Evolutionary conservation across 2,888 invertebrate genomes (phyloP).

Genomic region (Synergus gifuensis): DNA sequence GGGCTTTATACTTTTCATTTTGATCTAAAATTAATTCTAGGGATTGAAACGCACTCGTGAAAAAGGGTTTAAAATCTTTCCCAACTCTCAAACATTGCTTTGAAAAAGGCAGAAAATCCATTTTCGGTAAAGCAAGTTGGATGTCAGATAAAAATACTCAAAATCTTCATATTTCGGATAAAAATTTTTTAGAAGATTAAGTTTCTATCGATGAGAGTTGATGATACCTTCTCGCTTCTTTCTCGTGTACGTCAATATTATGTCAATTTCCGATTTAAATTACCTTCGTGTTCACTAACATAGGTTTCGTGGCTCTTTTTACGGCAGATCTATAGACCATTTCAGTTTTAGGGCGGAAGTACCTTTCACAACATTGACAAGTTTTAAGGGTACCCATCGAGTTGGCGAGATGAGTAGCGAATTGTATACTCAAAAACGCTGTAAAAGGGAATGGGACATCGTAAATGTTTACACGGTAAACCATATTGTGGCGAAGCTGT

Average conservation of each 20-base stretch:
- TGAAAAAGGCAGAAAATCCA: background rate
- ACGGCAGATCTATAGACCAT: background rate
- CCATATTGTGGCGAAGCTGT: background rate
- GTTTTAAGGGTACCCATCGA: slow-evolving; percentile 24
- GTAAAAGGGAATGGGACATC: slow-evolving; percentile 17
- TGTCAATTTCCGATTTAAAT: background rate
- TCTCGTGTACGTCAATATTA: background rate
- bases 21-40: too few relatives aligned
- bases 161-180: too few relatives aligned
- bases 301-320: background rate
- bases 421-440: slow-evolving; percentile 8
- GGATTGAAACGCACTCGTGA: too few relatives aligned
- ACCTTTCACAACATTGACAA: slow-evolving; percentile 26
- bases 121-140: too few relatives aligned
- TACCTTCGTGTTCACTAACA: background rate
- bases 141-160: too few relatives aligned
- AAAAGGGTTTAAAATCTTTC: too few relatives aligned
- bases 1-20: too few relatives aligned
- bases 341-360: background rate
- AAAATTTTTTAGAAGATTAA: too few relatives aligned
- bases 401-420: slow-evolving; percentile 14
- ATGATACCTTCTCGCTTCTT: background rate
- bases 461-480: background rate
- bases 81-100: background rate
- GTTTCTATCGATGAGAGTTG: too few relatives aligned